Evolutionary conservation across 1,140 invertebrate genomes (phyloP), one percentile per base, ranked within the genome.

Genomic region (Maconellicoccus hirsutus): DNA sequence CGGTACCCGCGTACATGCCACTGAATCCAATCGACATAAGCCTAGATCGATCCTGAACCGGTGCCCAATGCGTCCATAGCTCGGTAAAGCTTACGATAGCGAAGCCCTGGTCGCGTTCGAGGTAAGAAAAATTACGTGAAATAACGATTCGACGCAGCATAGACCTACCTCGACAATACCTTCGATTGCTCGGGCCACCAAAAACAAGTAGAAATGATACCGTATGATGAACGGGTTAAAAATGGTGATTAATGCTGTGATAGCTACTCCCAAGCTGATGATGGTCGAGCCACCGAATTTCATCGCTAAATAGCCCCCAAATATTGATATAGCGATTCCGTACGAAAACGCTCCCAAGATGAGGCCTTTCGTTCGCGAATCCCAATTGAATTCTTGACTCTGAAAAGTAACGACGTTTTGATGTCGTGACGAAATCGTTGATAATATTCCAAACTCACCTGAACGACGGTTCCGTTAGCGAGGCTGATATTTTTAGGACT

Each of bases 51-150:
- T 92, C 89, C 74, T 89, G 79, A 14, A 89, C 88, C 8, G 89
- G 89, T 59, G 90, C 87, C 89, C 89, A 92, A 71, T 85, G 83
- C 3, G 89, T 87, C 59, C 91, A 79, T 87, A 92, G 89, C 39
- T 85, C 87, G 78, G 77, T 77, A 79, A 83, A 73, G n/a, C 84
- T 71, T 27, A 80, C 77, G 3, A 75, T 74, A 23, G 74, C 10
- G 10, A 76, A 69, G 12, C 76, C 39, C 14, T 79, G 80, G 2
- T 3, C 33, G 33, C n/a, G n/a, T n/a, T n/a, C n/a, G n/a, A n/a
- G n/a, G 12, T 33, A 12, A 33, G 29, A 6, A 33, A 33, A 33
- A 33, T 33, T n/a, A n/a, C n/a, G n/a, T n/a, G n/a, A n/a, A n/a
- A n/a, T n/a, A n/a, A n/a, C n/a, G n/a, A n/a, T n/a, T n/a, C n/a